Conservation (phyloP, 2,113 vertebrate genomes). For the Pseudolaguvia tuberculata region DNA sequence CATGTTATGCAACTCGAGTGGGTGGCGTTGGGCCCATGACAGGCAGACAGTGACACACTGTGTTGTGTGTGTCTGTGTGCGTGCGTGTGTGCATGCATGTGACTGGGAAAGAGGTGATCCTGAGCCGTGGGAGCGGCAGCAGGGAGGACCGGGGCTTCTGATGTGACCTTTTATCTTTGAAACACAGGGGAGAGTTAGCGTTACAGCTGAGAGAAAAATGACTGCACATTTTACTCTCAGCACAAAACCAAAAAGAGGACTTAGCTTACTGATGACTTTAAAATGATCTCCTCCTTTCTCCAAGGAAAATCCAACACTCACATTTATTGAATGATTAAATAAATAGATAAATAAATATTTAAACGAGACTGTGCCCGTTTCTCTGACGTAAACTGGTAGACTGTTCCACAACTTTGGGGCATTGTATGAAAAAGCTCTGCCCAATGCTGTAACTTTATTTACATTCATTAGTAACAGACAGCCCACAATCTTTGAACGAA, state of each 20-base stretch:
- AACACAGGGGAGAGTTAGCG: constrained; percentile 44
- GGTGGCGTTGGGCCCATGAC: constrained; percentile 23
- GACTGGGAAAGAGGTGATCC: constrained; percentile 45
- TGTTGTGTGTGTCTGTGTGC: constrained; percentile 42
- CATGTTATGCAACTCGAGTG: constrained; percentile 31
- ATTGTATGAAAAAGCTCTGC: no score
- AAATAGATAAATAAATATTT: no score
- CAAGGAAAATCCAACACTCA: no score
- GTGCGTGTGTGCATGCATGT: constrained; percentile 18
- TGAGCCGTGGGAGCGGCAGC: constrained; percentile 42
- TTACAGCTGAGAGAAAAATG: constrained; percentile 40
- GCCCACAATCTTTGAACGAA: no score
- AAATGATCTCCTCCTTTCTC: neutral
- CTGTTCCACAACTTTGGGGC: no score
- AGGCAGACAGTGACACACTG: constrained; percentile 41
- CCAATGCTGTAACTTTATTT: no score
- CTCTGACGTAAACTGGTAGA: no score
- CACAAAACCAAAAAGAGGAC: neutral
- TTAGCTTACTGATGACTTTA: neutral
- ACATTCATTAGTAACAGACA: no score
- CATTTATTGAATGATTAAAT: no score
- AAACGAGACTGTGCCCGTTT: no score
- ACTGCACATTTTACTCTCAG: neutral
- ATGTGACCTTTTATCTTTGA: constrained; percentile 43
- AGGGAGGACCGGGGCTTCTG: constrained; percentile 42